Evolutionary conservation across 2,797 vertebrate genomes (phyloP).

Genomic region (Cuculus canorus): DNA sequence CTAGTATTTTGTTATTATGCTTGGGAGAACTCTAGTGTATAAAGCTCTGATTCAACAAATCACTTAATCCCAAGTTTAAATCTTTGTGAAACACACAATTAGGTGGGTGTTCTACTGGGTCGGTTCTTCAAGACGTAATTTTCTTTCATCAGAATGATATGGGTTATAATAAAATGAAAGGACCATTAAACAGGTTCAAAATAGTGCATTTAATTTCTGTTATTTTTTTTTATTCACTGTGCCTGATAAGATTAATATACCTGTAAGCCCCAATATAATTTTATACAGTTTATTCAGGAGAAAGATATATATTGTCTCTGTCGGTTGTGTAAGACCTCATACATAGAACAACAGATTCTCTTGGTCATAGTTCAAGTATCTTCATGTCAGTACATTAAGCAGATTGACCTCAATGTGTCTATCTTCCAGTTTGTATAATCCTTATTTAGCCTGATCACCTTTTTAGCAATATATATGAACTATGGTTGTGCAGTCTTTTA

Average conservation of each 20-base stretch:
- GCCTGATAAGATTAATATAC: background rate
- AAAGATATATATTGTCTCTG: background rate
- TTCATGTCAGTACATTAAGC: background rate
- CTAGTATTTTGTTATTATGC: background rate
- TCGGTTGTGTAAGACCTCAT: background rate
- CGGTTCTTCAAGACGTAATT: background rate
- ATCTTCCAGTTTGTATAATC: background rate
- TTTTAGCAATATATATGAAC: background rate
- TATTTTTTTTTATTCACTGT: background rate
- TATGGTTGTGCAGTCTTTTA: background rate
- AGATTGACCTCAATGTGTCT: background rate
- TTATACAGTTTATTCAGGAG: background rate
- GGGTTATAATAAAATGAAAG: conserved; percentile 9
- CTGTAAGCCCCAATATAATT: background rate
- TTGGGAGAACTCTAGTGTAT: background rate
- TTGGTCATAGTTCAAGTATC: background rate
- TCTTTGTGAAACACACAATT: conserved; percentile 28
- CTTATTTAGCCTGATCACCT: background rate
- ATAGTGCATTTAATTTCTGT: background rate
- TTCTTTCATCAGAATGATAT: background rate
- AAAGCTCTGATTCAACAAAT: background rate
- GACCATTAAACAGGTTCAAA: background rate
- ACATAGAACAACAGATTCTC: background rate
- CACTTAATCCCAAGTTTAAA: conserved; percentile 12
- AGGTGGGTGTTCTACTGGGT: background rate